These are phyloP conservation scores for Sclerurus mexicanus DNA, from an alignment of 2,113 vertebrate species.

Conservation along the genomic window DNA sequence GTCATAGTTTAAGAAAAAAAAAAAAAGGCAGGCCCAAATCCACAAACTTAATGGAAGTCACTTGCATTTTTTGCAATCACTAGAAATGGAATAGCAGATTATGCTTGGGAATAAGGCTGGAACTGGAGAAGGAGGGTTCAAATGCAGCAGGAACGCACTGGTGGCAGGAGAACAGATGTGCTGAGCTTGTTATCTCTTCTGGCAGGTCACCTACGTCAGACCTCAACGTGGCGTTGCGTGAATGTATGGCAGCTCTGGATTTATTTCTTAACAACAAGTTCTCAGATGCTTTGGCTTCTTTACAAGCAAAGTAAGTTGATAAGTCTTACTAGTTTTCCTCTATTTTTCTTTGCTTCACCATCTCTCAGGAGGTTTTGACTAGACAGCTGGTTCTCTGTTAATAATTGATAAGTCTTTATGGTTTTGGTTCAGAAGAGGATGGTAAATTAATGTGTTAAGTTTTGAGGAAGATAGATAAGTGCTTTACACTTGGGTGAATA, in stretches of 20 bases:
- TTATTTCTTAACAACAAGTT: constrained; percentile 94
- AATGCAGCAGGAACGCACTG: not conserved
- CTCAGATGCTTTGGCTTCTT: constrained; percentile 86
- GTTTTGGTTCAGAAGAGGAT: not conserved
- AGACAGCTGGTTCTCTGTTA: not conserved
- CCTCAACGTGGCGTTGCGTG: constrained; percentile 85
- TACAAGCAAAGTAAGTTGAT: constrained; percentile 84
- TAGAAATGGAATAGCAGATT: not conserved
- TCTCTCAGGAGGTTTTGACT: not conserved
- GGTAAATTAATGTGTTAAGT: not conserved
- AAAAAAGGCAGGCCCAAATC: not conserved
- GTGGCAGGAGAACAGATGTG: not conserved
- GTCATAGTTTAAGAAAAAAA: not conserved
- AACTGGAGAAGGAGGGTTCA: not conserved
- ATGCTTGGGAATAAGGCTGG: not conserved
- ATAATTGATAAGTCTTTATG: not conserved
- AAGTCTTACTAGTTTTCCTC: not conserved
- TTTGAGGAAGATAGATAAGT: not conserved
- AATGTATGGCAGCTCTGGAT: constrained; percentile 93
- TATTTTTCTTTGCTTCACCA: not conserved
- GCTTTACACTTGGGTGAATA: not conserved
- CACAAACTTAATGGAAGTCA: not conserved
- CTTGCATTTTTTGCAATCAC: not conserved
- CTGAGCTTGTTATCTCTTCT: constrained; percentile 17
- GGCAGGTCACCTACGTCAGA: constrained; percentile 78